phyloP scores from a whole-genome alignment of 2,797 vertebrate species.

The Pampus argenteus region DNA sequence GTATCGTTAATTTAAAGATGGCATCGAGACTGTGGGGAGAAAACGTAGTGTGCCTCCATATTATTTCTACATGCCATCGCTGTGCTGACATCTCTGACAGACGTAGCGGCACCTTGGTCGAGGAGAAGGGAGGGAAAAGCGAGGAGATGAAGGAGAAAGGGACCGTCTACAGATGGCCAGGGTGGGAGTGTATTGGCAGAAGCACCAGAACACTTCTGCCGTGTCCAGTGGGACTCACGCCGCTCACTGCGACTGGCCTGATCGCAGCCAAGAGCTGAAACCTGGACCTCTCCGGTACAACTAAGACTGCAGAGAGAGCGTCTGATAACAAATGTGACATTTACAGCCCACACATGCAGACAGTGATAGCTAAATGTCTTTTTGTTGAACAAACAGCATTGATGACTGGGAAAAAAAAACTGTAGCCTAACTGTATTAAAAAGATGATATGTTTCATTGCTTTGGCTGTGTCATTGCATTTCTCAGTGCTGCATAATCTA shows the following conservation, averaged over 20 bases:
- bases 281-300: conserved; percentile 75
- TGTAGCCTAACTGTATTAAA: conserved; percentile 19
- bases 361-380: conserved; percentile 70
- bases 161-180: conserved; percentile 85
- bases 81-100: conserved; percentile 72
- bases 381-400: conserved; percentile 69
- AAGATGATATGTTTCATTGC: conserved; percentile 19
- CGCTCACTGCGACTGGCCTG: conserved; percentile 77
- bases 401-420: conserved; percentile 33
- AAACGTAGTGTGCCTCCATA: conserved; percentile 47
- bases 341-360: conserved; percentile 62
- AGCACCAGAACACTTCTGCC: conserved; percentile 82
- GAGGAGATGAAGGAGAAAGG: conserved; percentile 75
- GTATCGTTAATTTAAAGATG: conserved; percentile 47
- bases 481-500: conserved; percentile 25
- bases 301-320: conserved; percentile 67
- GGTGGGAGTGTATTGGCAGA: conserved; percentile 86
- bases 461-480: conserved; percentile 17
- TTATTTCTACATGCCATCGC: conserved; percentile 47
- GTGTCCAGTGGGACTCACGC: conserved; percentile 82
- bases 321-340: conserved; percentile 75
- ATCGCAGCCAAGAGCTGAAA: conserved; percentile 80
- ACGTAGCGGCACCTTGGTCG: conserved; percentile 66
- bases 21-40: conserved; percentile 28
- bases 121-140: conserved; percentile 65